phyloP scores from a whole-genome alignment of 1,140 invertebrate genomes.

The Ceratosolen solmsi region DNA sequence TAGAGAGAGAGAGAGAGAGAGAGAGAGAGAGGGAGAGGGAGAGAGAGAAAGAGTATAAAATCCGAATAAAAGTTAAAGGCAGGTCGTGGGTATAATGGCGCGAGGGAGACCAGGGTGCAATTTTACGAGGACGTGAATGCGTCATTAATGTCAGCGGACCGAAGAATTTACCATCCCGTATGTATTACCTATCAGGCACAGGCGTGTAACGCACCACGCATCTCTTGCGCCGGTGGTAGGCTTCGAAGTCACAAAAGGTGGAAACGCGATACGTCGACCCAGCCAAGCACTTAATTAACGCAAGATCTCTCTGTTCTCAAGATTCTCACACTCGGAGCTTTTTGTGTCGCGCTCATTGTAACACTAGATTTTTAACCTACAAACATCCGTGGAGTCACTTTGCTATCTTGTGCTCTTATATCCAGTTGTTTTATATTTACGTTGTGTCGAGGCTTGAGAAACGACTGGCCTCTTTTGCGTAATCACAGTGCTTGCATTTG shows the following conservation, averaged over 20 bases:
- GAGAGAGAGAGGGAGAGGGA: background rate
- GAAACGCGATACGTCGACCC: constrained; percentile 14
- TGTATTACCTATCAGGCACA: constrained; percentile 9
- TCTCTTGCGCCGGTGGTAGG: background rate
- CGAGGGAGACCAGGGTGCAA: background rate
- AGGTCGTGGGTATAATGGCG: background rate
- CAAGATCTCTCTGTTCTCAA: constrained; percentile 4
- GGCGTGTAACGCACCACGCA: too few species aligned
- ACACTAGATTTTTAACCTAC: constrained; percentile 41
- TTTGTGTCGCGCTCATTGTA: constrained; percentile 2
- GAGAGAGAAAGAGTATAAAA: background rate
- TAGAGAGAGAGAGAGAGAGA: background rate
- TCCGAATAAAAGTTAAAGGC: background rate
- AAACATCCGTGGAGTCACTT: background rate
- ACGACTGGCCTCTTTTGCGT: too few species aligned
- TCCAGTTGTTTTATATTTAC: too few species aligned
- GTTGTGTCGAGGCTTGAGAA: too few species aligned
- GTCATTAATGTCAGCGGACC: constrained; percentile 23
- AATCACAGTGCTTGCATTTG: too few species aligned
- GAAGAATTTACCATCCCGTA: background rate
- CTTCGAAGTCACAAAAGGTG: background rate
- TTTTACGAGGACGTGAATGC: constrained; percentile 26
- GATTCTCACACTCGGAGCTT: constrained; percentile 21
- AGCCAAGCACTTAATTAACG: constrained; percentile 32
- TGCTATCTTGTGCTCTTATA: background rate